Conservation (phyloP, 2,888 invertebrate species). For the Cylloceria caligata region DNA sequence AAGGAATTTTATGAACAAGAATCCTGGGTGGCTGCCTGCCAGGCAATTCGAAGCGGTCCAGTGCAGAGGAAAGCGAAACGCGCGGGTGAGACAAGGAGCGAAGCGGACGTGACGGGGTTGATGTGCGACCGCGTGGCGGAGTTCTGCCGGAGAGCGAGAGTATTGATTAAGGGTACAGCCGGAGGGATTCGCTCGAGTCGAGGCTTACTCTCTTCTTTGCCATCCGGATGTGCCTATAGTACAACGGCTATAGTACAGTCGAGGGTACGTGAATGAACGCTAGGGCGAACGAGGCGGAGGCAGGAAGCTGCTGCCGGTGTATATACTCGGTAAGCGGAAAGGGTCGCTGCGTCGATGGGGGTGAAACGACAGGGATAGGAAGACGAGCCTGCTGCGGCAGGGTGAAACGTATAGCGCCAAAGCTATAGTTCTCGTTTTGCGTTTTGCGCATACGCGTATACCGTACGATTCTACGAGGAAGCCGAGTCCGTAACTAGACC, state of each 20-base stretch:
- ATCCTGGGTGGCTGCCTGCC: constrained; percentile 48
- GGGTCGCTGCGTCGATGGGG: constrained; percentile 62
- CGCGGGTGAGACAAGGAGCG: constrained; percentile 31
- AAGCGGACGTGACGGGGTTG: constrained; percentile 46
- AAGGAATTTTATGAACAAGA: not conserved
- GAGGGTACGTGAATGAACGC: constrained; percentile 58
- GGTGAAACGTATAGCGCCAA: constrained; percentile 20
- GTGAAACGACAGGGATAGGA: constrained; percentile 57
- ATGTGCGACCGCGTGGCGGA: constrained; percentile 54
- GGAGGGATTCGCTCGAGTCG: constrained; percentile 74
- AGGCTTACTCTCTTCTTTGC: constrained; percentile 71
- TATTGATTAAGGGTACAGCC: constrained; percentile 80
- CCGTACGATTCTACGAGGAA: not conserved
- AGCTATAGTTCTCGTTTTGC: constrained; percentile 15
- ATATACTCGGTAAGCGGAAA: constrained; percentile 55
- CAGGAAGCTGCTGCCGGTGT: constrained; percentile 48
- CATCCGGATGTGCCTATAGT: constrained; percentile 38
- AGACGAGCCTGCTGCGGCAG: constrained; percentile 14
- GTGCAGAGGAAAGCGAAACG: constrained; percentile 54
- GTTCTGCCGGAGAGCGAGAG: constrained; percentile 73
- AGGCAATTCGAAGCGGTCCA: constrained; percentile 57
- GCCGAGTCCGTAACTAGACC: not conserved
- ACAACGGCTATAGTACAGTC: constrained; percentile 21
- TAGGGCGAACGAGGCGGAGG: constrained; percentile 18
- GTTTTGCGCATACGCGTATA: constrained; percentile 53